These are phyloP conservation scores for Drosophila putrida DNA, from an alignment of 2,888 invertebrate species.

Conservation along the genomic window DNA sequence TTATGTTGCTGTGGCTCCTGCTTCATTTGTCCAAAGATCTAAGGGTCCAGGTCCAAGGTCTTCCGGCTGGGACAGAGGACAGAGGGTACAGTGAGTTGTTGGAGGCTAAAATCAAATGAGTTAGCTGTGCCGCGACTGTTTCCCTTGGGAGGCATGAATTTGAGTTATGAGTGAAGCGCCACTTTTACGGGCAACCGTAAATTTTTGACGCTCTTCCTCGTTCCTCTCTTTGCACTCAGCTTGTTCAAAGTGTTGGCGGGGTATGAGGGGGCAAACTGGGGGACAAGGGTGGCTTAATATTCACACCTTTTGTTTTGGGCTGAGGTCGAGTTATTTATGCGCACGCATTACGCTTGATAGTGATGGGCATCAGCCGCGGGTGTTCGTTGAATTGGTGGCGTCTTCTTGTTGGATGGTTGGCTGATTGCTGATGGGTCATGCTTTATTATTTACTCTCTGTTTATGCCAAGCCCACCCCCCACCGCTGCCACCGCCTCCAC, in stretches of 20 bases:
- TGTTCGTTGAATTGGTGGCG: constrained; percentile 32
- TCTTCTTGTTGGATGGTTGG: constrained; percentile 52
- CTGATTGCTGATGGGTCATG: constrained; percentile 81
- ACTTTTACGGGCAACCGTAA: constrained; percentile 76
- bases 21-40: constrained; percentile 72
- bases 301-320: constrained; percentile 72
- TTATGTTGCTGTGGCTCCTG: constrained; percentile 78
- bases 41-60: constrained; percentile 1
- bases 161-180: constrained; percentile 75
- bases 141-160: constrained; percentile 78
- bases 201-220: constrained; percentile 56
- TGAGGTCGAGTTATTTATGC: constrained; percentile 72
- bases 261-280: background rate
- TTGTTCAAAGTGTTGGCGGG: background rate
- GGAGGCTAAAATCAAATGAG: constrained; percentile 72
- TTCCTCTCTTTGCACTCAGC: background rate
- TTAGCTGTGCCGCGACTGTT: constrained; percentile 47
- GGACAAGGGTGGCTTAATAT: constrained; percentile 64
- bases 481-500: background rate
- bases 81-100: background rate
- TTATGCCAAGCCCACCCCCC: constrained; percentile 7
- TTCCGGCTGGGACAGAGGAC: background rate
- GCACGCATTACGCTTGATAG: constrained; percentile 74
- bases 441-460: constrained; percentile 76
- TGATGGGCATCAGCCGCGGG: constrained; percentile 48